Evolutionary conservation across 2,797 vertebrate genomes (phyloP).

Genomic region (Lacerta viridis): DNA sequence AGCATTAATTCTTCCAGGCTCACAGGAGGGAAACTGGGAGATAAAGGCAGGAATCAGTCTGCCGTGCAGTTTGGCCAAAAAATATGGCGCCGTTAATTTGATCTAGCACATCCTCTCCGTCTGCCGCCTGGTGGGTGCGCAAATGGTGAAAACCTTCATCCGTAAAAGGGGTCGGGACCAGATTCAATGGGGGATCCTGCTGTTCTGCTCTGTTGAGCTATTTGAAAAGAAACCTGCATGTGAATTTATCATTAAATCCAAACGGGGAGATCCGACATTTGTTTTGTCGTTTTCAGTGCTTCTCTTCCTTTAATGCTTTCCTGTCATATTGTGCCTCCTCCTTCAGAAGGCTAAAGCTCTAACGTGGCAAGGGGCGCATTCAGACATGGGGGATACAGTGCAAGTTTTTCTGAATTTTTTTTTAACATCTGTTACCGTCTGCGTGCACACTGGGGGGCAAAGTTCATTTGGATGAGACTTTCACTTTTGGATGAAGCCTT

Average conservation of each 20-base stretch:
- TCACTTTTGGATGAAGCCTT: no score
- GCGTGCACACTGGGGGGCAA: no score
- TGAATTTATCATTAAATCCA: not conserved
- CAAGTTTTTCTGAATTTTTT: no score
- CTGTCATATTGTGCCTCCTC: not conserved
- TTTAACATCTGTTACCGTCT: no score
- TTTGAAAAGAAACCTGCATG: not conserved
- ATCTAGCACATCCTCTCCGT: not conserved
- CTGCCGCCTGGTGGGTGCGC: not conserved
- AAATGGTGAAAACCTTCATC: not conserved
- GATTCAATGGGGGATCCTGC: not conserved
- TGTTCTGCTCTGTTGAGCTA: no score
- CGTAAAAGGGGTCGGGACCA: not conserved
- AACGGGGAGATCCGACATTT: not conserved
- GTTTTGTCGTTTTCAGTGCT: not conserved
- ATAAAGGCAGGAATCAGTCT: constrained; percentile 19
- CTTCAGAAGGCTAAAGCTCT: not conserved
- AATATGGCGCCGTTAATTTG: constrained; percentile 24
- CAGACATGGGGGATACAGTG: no score
- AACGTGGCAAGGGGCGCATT: no score
- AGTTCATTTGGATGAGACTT: no score
- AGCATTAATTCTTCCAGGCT: constrained; percentile 16
- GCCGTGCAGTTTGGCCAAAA: not conserved
- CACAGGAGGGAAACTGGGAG: constrained; percentile 12
- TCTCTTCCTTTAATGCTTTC: not conserved